Percentiles rank a stretch among this genome's conserved stretches.
phyloP scores from a whole-genome alignment of 1,140 invertebrate genomes.

The Branchinecta lynchi region DNA sequence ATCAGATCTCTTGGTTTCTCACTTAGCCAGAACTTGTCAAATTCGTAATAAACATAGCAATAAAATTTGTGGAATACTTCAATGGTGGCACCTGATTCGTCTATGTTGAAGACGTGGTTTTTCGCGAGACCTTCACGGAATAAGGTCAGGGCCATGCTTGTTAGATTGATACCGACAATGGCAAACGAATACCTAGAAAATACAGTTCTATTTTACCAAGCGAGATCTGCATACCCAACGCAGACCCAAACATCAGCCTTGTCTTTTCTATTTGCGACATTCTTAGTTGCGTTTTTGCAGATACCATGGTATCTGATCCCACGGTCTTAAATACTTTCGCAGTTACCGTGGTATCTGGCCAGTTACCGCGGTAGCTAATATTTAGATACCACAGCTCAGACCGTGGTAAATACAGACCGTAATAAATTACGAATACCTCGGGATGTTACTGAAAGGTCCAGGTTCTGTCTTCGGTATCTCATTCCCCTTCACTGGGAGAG shows the following conservation, averaged over 20 bases:
- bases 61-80: conserved; percentile 84
- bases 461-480: too few species aligned
- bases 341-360: too few species aligned
- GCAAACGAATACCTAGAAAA: conserved; percentile 46
- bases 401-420: too few species aligned
- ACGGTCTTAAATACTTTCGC: too few species aligned
- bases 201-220: not conserved
- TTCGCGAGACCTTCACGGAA: conserved; percentile 66
- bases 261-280: not conserved
- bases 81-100: conserved; percentile 43
- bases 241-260: conserved; percentile 2
- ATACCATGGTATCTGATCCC: too few species aligned
- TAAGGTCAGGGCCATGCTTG: conserved; percentile 67
- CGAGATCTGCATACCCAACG: not conserved
- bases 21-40: conserved; percentile 81
- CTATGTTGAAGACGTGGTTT: conserved; percentile 79
- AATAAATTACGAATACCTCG: too few species aligned
- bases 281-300: too few species aligned
- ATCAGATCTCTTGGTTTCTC: conserved; percentile 82
- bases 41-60: conserved; percentile 82
- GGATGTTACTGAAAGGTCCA: too few species aligned
- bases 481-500: too few species aligned
- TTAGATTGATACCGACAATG: conserved; percentile 78
- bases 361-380: too few species aligned
- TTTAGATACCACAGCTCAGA: too few species aligned